phyloP scores from a whole-genome alignment of 2,888 invertebrate species.

The Drosophila stalkeri region DNA sequence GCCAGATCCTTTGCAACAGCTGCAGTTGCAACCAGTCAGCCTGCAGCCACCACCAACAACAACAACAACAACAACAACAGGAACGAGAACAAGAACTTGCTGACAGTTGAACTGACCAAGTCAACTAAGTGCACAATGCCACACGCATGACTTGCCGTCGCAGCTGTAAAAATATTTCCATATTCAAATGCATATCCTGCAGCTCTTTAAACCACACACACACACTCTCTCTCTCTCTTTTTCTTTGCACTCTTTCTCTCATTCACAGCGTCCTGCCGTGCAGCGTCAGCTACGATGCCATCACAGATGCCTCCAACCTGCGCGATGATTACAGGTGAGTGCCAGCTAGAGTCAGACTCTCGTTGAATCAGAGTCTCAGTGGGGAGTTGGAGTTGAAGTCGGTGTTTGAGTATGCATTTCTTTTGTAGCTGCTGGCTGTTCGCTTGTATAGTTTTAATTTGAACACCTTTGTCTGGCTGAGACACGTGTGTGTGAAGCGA shows the following conservation, averaged over 20 bases:
- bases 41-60: background rate
- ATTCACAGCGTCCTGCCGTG: constrained; percentile 87
- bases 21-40: constrained; percentile 3
- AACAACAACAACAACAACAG: background rate
- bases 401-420: background rate
- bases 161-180: constrained; percentile 30
- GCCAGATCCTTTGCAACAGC: constrained; percentile 12
- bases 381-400: background rate
- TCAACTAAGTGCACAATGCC: constrained; percentile 26
- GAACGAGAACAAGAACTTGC: constrained; percentile 8
- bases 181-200: constrained; percentile 35
- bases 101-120: background rate
- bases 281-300: constrained; percentile 86
- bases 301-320: constrained; percentile 75
- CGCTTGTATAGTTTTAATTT: constrained; percentile 33
- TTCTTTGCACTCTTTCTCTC: constrained; percentile 36
- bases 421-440: constrained; percentile 1
- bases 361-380: background rate
- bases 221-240: too few species aligned
- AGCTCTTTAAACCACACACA: constrained; percentile 7
- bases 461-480: constrained; percentile 36
- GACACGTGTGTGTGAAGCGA: background rate
- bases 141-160: constrained; percentile 37
- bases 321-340: constrained; percentile 83
- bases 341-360: background rate